Evolutionary conservation across 2,113 vertebrate species (phyloP).

Genomic region (Gyps fulvus): DNA sequence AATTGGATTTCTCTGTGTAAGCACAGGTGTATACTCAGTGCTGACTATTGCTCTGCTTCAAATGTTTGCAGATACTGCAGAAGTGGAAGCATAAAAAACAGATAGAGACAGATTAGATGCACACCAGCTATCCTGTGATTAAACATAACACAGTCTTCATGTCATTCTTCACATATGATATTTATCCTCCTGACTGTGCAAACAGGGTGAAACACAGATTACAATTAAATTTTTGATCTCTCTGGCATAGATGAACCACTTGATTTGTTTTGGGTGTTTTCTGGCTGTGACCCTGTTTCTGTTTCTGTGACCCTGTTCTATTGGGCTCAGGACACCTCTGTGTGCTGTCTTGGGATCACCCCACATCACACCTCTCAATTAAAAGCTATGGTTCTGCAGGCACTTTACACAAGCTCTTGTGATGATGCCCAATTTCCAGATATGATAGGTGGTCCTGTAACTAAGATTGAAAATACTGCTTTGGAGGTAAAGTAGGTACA

Average conservation of each 20-base stretch:
- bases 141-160: background rate
- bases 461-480: background rate
- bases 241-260: background rate
- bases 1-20: background rate
- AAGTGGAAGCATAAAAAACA: background rate
- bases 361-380: background rate
- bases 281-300: background rate
- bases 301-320: background rate
- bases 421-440: background rate
- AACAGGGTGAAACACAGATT: background rate
- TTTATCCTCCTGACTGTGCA: background rate
- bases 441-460: background rate
- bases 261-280: background rate
- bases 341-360: background rate
- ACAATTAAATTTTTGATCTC: background rate
- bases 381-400: background rate
- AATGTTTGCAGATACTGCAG: background rate
- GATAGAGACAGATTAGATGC: background rate
- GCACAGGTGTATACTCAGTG: background rate
- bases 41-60: background rate
- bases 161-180: background rate
- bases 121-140: background rate
- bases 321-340: background rate
- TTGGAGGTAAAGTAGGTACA: background rate
- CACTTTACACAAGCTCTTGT: background rate